These are phyloP conservation scores for Gryon sp. DNA, from an alignment of 1,140 invertebrate species.

Conservation along the genomic window DNA sequence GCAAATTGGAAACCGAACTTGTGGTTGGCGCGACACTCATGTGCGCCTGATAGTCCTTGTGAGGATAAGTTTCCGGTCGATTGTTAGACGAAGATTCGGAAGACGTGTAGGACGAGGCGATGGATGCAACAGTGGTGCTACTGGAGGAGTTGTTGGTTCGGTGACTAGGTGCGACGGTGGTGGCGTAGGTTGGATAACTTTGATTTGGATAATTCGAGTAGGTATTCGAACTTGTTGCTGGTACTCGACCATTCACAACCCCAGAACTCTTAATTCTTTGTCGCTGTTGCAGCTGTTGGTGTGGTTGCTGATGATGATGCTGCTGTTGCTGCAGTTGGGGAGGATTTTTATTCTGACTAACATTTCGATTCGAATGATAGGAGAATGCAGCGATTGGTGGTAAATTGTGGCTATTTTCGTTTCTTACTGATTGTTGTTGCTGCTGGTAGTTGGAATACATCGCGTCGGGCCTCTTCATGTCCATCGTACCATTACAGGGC, in stretches of 20 bases:
- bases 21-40: slow-evolving; percentile 41
- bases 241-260: slow-evolving; percentile 68
- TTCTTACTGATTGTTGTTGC: slow-evolving; percentile 47
- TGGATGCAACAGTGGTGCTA: slow-evolving; percentile 72
- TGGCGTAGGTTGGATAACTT: slow-evolving; percentile 68
- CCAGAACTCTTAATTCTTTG: slow-evolving; percentile 61
- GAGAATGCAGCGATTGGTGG: slow-evolving; percentile 79
- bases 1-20: slow-evolving; percentile 48
- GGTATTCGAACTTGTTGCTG: slow-evolving; percentile 54
- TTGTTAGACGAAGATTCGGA: slow-evolving; percentile 38
- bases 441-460: slow-evolving; percentile 59
- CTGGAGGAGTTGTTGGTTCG: slow-evolving; percentile 69
- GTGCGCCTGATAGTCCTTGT: slow-evolving; percentile 71
- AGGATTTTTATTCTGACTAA: too few species aligned
- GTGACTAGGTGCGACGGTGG: slow-evolving; percentile 74
- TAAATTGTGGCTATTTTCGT: slow-evolving; percentile 78
- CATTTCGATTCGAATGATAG: slow-evolving; percentile 76
- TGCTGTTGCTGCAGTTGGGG: too few species aligned
- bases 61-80: slow-evolving; percentile 58
- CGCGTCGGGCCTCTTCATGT: slow-evolving; percentile 58
- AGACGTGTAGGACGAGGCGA: slow-evolving; percentile 62
- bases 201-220: slow-evolving; percentile 65
- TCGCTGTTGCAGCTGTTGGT: too few species aligned
- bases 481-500: slow-evolving; percentile 69
- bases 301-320: slow-evolving; percentile 66